phyloP scores from a whole-genome alignment of 2,797 vertebrate species.

The Tachyglossus aculeatus region DNA sequence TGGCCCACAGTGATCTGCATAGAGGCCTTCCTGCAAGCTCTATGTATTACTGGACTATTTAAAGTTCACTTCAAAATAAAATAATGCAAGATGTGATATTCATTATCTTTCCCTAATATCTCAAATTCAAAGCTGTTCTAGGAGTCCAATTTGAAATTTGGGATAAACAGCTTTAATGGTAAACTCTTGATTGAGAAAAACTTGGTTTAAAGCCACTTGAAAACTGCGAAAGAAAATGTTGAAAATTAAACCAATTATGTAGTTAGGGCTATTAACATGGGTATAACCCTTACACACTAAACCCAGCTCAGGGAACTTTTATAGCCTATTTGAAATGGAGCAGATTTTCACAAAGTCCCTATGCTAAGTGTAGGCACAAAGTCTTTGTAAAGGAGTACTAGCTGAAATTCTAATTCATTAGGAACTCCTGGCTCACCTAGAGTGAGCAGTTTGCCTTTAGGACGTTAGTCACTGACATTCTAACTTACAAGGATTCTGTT shows the following conservation, averaged over 20 bases:
- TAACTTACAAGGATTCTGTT: background rate
- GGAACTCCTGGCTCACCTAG: background rate
- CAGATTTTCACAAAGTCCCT: fast-evolving
- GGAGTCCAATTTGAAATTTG: background rate
- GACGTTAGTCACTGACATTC: conserved; percentile 21
- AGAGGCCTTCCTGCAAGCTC: background rate
- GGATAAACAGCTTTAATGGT: background rate
- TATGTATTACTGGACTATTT: background rate
- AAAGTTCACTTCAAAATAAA: background rate
- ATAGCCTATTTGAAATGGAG: fast-evolving
- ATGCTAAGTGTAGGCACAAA: fast-evolving
- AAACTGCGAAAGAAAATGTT: background rate
- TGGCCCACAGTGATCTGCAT: background rate
- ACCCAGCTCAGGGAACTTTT: too few species aligned
- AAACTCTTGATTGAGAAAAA: conserved; percentile 6
- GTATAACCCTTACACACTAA: too few species aligned
- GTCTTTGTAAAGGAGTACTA: fast-evolving
- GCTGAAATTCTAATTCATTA: background rate
- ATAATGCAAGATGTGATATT: background rate
- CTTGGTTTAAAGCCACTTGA: background rate
- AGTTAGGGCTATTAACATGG: background rate
- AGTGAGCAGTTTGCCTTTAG: background rate
- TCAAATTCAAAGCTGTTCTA: background rate
- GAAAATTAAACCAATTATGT: background rate
- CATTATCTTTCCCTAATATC: background rate